Evolutionary conservation across 2,797 vertebrate species (phyloP).

Genomic region (Sarcophilus harrisii): DNA sequence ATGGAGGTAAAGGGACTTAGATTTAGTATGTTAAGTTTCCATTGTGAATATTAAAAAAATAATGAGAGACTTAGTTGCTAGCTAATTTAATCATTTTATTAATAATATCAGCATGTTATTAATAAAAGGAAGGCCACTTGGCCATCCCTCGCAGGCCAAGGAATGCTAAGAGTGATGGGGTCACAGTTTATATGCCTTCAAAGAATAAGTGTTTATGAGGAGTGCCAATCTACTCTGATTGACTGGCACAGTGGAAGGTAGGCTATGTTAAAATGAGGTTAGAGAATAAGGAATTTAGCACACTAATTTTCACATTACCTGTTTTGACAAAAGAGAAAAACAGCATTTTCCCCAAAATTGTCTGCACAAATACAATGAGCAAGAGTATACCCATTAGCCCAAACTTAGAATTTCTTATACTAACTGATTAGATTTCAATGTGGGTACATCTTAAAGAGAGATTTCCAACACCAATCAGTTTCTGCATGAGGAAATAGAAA

Average conservation of each 20-base stretch:
- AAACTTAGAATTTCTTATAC: neutral
- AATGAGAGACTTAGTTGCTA: neutral
- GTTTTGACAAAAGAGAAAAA: neutral
- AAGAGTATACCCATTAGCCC: neutral
- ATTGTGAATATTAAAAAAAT: neutral
- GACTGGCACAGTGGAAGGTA: too few relatives aligned
- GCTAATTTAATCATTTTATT: neutral
- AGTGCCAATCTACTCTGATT: too few relatives aligned
- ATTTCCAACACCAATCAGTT: neutral
- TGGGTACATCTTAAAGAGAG: neutral
- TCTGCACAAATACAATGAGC: too few relatives aligned
- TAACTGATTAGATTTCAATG: neutral
- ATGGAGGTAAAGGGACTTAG: conserved; percentile 56
- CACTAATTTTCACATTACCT: too few relatives aligned
- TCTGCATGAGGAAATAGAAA: neutral
- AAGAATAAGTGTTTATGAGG: too few relatives aligned
- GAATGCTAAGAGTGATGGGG: too few relatives aligned
- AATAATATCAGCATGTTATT: neutral
- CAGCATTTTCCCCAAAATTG: neutral
- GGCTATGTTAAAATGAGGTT: too few relatives aligned
- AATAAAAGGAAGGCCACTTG: neutral
- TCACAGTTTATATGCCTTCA: too few relatives aligned
- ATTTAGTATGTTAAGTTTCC: conserved; percentile 77
- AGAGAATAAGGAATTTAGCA: too few relatives aligned
- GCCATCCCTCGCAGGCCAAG: too few relatives aligned